Base-by-base conservation (phyloP, 2,888 invertebrate genomes). In the Sarcophaga variegata region DNA sequence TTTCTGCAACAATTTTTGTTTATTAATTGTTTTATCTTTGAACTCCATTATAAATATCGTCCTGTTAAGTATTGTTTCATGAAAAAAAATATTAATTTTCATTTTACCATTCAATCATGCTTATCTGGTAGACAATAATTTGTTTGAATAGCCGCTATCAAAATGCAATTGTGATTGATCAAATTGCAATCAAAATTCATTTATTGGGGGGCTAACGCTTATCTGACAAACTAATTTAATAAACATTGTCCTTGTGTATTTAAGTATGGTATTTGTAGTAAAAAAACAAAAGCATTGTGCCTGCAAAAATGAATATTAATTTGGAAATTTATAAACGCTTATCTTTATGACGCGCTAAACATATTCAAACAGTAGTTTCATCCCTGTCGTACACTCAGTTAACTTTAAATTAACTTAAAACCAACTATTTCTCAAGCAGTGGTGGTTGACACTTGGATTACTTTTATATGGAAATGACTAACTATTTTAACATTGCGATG, bases 91-190 rank as follows among this genome's bases (percentile, higher is more conserved):
- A n/a, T 76, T 25, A 5, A 37, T 22, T 70, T 69, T 22, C 49
- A 1, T 37, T 27, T 77, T 54, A 37, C 27, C 37, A 12, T 54
- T 54, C 54, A 47, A 12, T 49, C 49, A 69, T 14, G 22, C 49
- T 75, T 75, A 76, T 76, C 75, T 25, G 27, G n/a, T 8, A 14
- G 20, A 54, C 37, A 22, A 54, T 66, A 76, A 76, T 54, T 64
- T 66, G 37, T 20, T 25, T n/a, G 59, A 69, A 77, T 67, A 14
- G 72, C 20, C 66, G 49, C 74, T 63, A 74, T 67, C 25, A 17
- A 83, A 72, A 78, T 83, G 60, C 67, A 66, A 62, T 72, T 78
- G 67, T 45, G 49, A 78, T 67, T 78, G 62, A 78, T 83, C 62
- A 78, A 77, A 60, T 59, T 45, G n/a, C 77, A 49, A 54, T n/a